Percentiles rank a stretch among this genome's conserved stretches.
Conservation (phyloP, 2,113 vertebrate genomes). For the Sphyrna mokarran region DNA sequence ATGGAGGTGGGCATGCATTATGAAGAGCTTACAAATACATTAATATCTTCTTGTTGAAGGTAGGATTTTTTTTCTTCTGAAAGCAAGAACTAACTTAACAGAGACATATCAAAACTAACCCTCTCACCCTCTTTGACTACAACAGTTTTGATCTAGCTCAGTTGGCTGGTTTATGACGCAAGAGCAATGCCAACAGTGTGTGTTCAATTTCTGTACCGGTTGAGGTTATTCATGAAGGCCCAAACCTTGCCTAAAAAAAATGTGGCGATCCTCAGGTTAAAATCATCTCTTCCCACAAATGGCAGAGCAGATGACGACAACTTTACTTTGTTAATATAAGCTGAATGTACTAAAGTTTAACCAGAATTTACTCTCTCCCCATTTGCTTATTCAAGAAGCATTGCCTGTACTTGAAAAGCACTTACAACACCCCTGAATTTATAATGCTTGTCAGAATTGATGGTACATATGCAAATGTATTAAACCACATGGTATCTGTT, state of each 20-base stretch:
- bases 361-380: neutral
- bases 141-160: too few relatives aligned
- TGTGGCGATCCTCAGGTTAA: too few relatives aligned
- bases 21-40: neutral
- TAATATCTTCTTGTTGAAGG: neutral
- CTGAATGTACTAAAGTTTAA: neutral
- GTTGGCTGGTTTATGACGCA: too few relatives aligned
- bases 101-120: neutral
- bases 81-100: neutral
- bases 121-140: neutral
- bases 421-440: slow-evolving; percentile 5
- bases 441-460: neutral
- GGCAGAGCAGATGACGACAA: too few relatives aligned
- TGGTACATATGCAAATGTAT: neutral
- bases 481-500: neutral
- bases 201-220: too few relatives aligned
- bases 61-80: neutral
- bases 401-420: neutral
- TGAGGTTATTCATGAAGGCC: too few relatives aligned
- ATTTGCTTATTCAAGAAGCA: neutral
- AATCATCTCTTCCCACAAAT: too few relatives aligned
- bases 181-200: too few relatives aligned
- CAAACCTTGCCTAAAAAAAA: too few relatives aligned
- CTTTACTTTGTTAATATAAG: too few relatives aligned
- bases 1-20: neutral